Evolutionary conservation across 1,140 invertebrate genomes (phyloP), one percentile per base, ranked within the genome.

Genomic region (Panagrolaimus sp.): DNA sequence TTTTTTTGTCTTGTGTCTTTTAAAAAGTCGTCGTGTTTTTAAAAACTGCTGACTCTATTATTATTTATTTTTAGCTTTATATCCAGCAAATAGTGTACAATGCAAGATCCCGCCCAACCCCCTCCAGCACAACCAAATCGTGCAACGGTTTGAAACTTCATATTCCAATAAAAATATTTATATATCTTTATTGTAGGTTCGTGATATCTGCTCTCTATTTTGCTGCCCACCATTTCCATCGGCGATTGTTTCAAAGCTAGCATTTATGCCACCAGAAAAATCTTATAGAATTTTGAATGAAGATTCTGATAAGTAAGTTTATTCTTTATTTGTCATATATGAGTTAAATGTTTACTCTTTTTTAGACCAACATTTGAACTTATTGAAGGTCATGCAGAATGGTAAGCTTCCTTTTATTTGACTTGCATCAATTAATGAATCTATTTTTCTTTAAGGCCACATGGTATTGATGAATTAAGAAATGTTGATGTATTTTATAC

Each of bases 191-290:
- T n/a, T n/a, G n/a, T n/a, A n/a, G n/a, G n/a, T n/a, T 62, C 81
- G 79, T 47, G 95, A 98, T 87, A 87, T 99, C 78, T 98, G 95
- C 88, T 96, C 93, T 86, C 88, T 99, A 82, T 98, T 99, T 87
- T 99, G 96, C 88, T 99, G 96, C 88, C 96, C 96, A 80, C 96
- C 96, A 79, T 97, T 92, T 86, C 96, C 96, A 75, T 95, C 93
- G 71, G 89, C 91, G 84, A 99, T 99, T 79, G 93, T 93, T 74
- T 93, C 96, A 71, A 99, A 99, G 88, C 87, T 99, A 79, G 96
- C 96, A 70, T 99, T 99, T 86, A 88, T 98, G 81, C 96, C 96
- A 73, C 96, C 96, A 64, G 93, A 98, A 84, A 90, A 95, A 71
- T 97, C 94, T 63, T 98, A 99, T 86, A 90, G 90, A 78, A 90